Evolutionary conservation across 2,113 vertebrate species (phyloP).

Genomic region (Helogale parvula): DNA sequence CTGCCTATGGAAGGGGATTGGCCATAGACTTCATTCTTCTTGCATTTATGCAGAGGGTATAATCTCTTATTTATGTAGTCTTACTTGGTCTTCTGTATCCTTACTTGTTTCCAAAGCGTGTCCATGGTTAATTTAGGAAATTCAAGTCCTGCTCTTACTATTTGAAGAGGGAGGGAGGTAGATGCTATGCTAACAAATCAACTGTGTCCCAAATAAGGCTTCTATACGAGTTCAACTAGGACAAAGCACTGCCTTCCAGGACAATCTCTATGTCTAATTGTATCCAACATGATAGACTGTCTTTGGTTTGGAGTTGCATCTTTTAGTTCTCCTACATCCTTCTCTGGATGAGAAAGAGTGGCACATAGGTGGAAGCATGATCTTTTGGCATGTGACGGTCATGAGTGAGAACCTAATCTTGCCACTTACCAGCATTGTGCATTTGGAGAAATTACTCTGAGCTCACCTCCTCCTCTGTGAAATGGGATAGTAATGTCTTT

Average conservation of each 20-base stretch:
- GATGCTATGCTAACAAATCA: not conserved
- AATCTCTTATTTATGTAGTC: not conserved
- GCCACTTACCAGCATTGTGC: not conserved
- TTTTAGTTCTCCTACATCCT: not conserved
- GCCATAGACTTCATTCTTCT: not conserved
- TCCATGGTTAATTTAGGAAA: slow-evolving; percentile 9
- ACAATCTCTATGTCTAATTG: not conserved
- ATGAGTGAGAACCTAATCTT: not conserved
- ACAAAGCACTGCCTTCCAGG: not conserved
- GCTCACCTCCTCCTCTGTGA: not conserved
- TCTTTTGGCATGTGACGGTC: not conserved
- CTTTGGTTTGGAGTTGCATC: not conserved
- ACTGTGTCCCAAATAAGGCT: not conserved
- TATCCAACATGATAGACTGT: too few species aligned
- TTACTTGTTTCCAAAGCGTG: not conserved
- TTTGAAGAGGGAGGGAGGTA: not conserved
- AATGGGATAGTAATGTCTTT: not conserved
- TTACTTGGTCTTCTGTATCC: not conserved
- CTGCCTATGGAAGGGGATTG: not conserved
- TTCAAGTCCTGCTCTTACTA: not conserved
- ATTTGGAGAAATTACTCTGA: not conserved
- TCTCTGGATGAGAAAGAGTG: not conserved
- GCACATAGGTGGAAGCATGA: not conserved
- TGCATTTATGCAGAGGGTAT: not conserved
- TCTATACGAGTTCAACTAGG: not conserved